Evolutionary conservation across 1,140 invertebrate genomes (phyloP).

Genomic region (Bombus ignitus): DNA sequence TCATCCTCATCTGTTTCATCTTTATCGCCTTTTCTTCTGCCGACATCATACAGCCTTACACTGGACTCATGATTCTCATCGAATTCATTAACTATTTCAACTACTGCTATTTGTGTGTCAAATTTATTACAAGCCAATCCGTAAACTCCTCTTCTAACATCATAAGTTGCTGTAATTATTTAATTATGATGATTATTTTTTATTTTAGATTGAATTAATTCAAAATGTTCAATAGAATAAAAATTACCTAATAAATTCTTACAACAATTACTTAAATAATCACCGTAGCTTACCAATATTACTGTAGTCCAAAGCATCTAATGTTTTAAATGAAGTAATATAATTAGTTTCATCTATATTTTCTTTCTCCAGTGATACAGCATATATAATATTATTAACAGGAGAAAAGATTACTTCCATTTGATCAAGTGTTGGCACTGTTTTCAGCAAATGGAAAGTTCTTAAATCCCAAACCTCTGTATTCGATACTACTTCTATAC

Average conservation of each 20-base stretch:
- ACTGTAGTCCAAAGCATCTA: constrained; percentile 96
- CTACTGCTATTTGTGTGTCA: constrained; percentile 91
- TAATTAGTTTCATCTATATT: constrained; percentile 87
- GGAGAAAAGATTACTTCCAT: constrained; percentile 90
- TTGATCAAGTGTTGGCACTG: constrained; percentile 95
- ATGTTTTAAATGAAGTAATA: constrained; percentile 95
- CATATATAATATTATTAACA: constrained; percentile 87
- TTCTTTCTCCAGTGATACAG: constrained; percentile 86
- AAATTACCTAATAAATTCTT: not conserved
- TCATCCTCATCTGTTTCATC: constrained; percentile 89
- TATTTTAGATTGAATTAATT: constrained; percentile 60
- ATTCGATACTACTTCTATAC: constrained; percentile 93
- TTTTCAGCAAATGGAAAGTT: constrained; percentile 96
- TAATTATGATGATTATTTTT: constrained; percentile 82
- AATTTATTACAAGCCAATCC: constrained; percentile 89
- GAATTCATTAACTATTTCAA: constrained; percentile 91
- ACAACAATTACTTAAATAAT: not conserved
- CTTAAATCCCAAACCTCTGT: constrained; percentile 97
- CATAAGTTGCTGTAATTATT: constrained; percentile 89
- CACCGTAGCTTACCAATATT: constrained; percentile 88
- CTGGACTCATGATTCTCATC: constrained; percentile 92
- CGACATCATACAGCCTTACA: constrained; percentile 92
- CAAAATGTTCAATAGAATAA: constrained; percentile 5
- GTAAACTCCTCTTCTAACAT: constrained; percentile 92
- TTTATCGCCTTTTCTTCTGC: constrained; percentile 87